Evolutionary conservation across 2,888 invertebrate genomes (phyloP).

Genomic region (Sycophila texana): DNA sequence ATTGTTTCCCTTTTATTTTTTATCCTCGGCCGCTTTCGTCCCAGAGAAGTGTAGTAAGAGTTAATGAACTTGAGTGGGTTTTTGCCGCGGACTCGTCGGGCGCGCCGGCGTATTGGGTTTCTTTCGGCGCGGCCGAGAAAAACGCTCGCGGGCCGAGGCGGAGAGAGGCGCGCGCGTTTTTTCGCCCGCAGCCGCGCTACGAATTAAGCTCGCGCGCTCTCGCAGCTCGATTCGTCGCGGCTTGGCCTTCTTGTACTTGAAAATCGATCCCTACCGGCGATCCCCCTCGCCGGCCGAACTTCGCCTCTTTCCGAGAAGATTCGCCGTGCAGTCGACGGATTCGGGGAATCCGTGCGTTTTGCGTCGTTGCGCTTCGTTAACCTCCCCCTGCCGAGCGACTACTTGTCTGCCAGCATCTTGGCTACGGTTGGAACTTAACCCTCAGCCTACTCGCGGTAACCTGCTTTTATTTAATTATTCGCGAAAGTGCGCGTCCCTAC

Average conservation of each 20-base stretch:
- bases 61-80: constrained; percentile 49
- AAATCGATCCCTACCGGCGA: constrained; percentile 61
- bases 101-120: constrained; percentile 16
- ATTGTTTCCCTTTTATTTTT: not conserved
- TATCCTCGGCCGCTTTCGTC: not conserved
- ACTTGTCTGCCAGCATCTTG: not conserved
- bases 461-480: no score
- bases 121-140: constrained; percentile 7
- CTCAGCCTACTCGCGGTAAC: no score
- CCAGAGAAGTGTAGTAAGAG: not conserved
- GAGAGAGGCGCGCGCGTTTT: not conserved
- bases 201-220: not conserved
- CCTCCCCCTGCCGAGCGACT: no score
- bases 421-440: no score
- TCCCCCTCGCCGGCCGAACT: constrained; percentile 33
- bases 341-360: constrained; percentile 5
- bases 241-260: constrained; percentile 50
- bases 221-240: constrained; percentile 41
- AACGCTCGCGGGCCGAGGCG: not conserved
- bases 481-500: no score
- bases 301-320: constrained; percentile 30
- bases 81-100: constrained; percentile 7
- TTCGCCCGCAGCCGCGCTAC: not conserved
- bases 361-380: constrained; percentile 11
- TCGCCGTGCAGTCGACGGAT: not conserved